Evolutionary conservation across 2,888 invertebrate genomes (phyloP).

Genomic region (Fragum fragum): DNA sequence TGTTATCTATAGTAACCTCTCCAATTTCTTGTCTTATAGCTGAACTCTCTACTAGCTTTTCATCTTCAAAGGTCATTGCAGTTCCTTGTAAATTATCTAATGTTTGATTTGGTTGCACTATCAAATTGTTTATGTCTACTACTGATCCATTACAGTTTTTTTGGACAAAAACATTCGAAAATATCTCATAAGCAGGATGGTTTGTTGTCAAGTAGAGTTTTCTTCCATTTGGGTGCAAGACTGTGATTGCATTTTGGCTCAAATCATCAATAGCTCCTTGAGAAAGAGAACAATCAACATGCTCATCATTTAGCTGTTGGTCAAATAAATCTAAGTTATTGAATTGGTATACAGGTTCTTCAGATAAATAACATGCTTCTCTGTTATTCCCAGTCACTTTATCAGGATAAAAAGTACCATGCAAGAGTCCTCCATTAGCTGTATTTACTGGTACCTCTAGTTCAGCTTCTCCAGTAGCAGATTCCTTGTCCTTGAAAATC

Average conservation of each 20-base stretch:
- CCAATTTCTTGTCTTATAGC: too few relatives aligned
- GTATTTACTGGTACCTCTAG: not conserved
- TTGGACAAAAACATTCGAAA: slow-evolving; percentile 18
- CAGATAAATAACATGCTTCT: not conserved
- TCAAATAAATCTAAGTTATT: not conserved
- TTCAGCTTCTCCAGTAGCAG: not conserved
- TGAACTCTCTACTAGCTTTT: not conserved
- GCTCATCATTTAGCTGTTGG: not conserved
- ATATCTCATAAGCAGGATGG: slow-evolving; percentile 32
- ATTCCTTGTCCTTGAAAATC: not conserved
- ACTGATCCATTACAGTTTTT: not conserved
- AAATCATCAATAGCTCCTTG: not conserved
- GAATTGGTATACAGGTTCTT: not conserved
- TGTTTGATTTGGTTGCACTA: too few relatives aligned
- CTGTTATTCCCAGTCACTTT: not conserved
- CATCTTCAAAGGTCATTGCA: not conserved
- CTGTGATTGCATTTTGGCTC: slow-evolving; percentile 8
- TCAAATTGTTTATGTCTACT: not conserved
- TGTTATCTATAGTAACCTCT: too few relatives aligned
- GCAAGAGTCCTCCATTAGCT: not conserved
- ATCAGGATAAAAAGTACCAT: not conserved
- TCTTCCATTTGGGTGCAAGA: slow-evolving; percentile 27
- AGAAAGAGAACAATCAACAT: not conserved
- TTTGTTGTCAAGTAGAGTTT: slow-evolving; percentile 24
- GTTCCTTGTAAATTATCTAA: too few relatives aligned